Conservation (phyloP, 1,140 invertebrate species). For the Dufourea novaeangliae region DNA sequence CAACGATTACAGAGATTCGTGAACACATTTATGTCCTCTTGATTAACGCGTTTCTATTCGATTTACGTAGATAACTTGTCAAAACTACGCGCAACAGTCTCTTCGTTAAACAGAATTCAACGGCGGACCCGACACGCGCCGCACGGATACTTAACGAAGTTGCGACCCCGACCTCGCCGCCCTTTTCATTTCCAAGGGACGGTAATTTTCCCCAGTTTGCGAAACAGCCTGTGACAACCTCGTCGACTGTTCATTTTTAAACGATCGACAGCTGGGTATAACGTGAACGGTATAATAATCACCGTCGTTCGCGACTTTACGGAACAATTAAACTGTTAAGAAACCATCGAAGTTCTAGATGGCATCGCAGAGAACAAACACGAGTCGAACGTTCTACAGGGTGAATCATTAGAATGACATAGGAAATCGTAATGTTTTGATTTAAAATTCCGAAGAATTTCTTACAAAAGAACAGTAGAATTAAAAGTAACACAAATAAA, state of each 20-base stretch:
- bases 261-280: constrained; percentile 2
- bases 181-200: constrained; percentile 40
- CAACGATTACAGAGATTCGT: background rate
- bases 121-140: background rate
- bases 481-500: too few species aligned
- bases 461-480: too few species aligned
- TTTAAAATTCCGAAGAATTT: too few species aligned
- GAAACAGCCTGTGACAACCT: constrained; percentile 34
- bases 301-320: too few species aligned
- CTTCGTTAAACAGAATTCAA: constrained; percentile 49
- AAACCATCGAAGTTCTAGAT: too few species aligned
- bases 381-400: too few species aligned
- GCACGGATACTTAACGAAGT: constrained; percentile 50
- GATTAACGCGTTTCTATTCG: constrained; percentile 47
- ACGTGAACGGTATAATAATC: background rate
- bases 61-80: constrained; percentile 35
- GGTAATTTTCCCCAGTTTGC: constrained; percentile 32
- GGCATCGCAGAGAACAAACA: too few species aligned
- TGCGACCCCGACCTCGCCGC: constrained; percentile 15
- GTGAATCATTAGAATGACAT: too few species aligned
- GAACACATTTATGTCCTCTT: constrained; percentile 15
- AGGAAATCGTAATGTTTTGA: too few species aligned
- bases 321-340: too few species aligned
- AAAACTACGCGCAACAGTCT: constrained; percentile 14
- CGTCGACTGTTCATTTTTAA: constrained; percentile 31